These are phyloP conservation scores for Coleophora deauratella DNA, from an alignment of 2,888 invertebrate genomes.

Conservation along the genomic window DNA sequence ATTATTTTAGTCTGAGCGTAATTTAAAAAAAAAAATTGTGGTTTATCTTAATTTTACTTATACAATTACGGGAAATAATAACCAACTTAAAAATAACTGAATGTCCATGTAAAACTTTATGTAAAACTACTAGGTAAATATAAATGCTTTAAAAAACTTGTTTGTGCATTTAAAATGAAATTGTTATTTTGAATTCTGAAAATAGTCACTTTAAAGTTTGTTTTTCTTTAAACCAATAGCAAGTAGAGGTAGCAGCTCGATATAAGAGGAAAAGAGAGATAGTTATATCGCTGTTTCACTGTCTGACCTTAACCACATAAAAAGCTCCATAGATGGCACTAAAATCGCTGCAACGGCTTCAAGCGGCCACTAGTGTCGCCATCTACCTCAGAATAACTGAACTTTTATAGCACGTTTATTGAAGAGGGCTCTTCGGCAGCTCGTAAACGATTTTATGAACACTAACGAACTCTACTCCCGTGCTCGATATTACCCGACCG, in stretches of 20 bases:
- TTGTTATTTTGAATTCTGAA: too few species aligned
- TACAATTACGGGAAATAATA: too few species aligned
- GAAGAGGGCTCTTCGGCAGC: conserved; percentile 73
- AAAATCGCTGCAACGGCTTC: conserved; percentile 64
- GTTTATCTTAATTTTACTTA: too few species aligned
- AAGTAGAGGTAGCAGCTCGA: conserved; percentile 9
- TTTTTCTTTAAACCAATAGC: too few species aligned
- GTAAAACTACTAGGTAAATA: too few species aligned
- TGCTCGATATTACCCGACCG: conserved; percentile 67
- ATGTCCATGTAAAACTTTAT: too few species aligned
- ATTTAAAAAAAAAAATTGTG: too few species aligned
- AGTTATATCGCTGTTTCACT: conserved; percentile 20
- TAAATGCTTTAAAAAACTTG: too few species aligned
- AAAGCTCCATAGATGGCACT: conserved; percentile 72
- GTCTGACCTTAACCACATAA: conserved; percentile 54
- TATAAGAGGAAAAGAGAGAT: not conserved
- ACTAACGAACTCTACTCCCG: conserved; percentile 68
- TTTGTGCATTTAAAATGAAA: too few species aligned
- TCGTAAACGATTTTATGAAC: conserved; percentile 73
- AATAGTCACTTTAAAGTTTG: too few species aligned
- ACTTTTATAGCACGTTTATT: conserved; percentile 73
- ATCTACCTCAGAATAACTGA: conserved; percentile 69
- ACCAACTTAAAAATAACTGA: too few species aligned
- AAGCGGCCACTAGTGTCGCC: conserved; percentile 69
- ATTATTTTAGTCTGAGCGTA: too few species aligned